Evolutionary conservation across 2,797 vertebrate genomes (phyloP).

Genomic region (Macropodus opercularis): DNA sequence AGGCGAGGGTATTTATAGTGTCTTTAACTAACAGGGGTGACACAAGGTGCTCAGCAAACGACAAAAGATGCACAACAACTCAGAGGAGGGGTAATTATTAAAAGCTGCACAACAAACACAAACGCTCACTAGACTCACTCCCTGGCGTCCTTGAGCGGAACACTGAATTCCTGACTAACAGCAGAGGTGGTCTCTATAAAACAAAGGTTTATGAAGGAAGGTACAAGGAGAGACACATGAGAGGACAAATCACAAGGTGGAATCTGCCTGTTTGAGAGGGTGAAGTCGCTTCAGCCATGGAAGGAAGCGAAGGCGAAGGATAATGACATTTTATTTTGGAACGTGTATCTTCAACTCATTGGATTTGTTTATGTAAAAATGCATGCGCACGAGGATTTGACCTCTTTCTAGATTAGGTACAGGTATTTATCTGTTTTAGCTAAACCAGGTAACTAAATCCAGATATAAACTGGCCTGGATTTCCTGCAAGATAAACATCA

Average conservation of each 20-base stretch:
- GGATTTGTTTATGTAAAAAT: no score
- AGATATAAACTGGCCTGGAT: no score
- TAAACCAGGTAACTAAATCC: no score
- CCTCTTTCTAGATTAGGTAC: no score
- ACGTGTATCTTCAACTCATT: no score
- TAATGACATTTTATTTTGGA: background rate
- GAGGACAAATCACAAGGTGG: constrained; percentile 14
- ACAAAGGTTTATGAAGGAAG: background rate
- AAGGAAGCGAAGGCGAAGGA: background rate
- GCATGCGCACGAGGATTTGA: no score
- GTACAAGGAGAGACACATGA: background rate
- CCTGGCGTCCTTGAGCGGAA: constrained; percentile 20
- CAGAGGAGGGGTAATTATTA: constrained; percentile 16
- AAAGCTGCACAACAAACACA: constrained; percentile 17
- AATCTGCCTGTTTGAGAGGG: background rate
- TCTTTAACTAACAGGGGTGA: constrained; percentile 24
- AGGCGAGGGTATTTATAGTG: constrained; percentile 22
- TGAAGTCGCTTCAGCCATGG: background rate
- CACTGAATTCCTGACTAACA: constrained; percentile 1
- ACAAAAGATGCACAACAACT: constrained; percentile 8
- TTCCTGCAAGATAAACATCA: no score
- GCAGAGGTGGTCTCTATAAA: constrained; percentile 1
- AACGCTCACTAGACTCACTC: background rate
- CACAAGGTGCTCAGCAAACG: constrained; percentile 15
- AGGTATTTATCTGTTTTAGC: no score